Percentiles rank a stretch among this genome's conserved stretches.
Evolutionary conservation across 2,888 invertebrate genomes (phyloP).

Genomic region (Sinhomidia bicolor): DNA sequence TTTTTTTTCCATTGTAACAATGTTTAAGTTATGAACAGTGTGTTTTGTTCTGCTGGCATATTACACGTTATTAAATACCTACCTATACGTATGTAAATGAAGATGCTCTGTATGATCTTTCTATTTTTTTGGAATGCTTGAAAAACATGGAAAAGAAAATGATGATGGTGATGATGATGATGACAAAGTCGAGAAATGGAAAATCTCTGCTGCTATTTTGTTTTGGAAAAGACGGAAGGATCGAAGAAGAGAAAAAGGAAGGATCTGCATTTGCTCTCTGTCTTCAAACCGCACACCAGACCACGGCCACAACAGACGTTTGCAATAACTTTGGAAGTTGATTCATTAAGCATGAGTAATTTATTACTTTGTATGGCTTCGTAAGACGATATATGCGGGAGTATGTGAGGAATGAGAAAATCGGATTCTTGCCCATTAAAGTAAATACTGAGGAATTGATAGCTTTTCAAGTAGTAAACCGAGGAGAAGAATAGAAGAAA

Average conservation of each 20-base stretch:
- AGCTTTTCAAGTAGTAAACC: not conserved
- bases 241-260: not conserved
- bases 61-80: not conserved
- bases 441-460: constrained; percentile 38
- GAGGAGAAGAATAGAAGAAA: not conserved
- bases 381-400: constrained; percentile 48
- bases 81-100: not conserved
- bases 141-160: not conserved
- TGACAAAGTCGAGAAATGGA: not conserved
- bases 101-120: not conserved
- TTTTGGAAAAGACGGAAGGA: not conserved
- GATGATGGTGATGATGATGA: not conserved
- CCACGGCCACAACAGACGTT: constrained; percentile 60
- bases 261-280: not conserved
- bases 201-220: constrained; percentile 10
- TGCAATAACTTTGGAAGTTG: constrained; percentile 64
- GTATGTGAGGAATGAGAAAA: constrained; percentile 52
- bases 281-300: constrained; percentile 44
- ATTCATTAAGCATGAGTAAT: constrained; percentile 64
- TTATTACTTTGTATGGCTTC: constrained; percentile 49
- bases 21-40: too few species aligned
- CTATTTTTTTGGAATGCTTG: constrained; percentile 15
- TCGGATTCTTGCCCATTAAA: constrained; percentile 40
- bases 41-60: not conserved
- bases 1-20: too few species aligned